Conservation (phyloP, 2,888 invertebrate species). For the Malthinus flaveolus region DNA sequence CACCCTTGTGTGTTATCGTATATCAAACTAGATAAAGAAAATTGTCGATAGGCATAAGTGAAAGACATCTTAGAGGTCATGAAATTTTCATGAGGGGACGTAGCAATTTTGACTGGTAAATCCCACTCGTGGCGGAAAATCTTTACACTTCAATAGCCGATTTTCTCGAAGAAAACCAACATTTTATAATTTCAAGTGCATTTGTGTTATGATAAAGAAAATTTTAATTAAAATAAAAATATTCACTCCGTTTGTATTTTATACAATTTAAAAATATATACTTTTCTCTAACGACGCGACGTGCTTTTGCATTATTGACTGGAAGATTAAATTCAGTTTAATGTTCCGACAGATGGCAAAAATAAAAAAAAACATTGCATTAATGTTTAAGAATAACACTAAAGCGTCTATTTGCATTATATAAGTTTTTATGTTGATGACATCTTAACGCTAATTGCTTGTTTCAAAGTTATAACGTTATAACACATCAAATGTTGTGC, state of each 20-base stretch:
- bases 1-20: conserved; percentile 1
- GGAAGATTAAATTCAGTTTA: conserved; percentile 8
- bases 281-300: conserved; percentile 1
- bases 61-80: conserved; percentile 23
- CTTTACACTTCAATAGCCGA: conserved; percentile 20
- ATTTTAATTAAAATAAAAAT: conserved; percentile 21
- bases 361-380: conserved; percentile 2
- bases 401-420: conserved; percentile 3
- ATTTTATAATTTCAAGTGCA: conserved; percentile 10
- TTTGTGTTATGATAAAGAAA: conserved; percentile 1
- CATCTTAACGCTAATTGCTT: conserved; percentile 9
- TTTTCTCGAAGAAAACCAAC: conserved; percentile 13
- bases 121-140: conserved; percentile 22
- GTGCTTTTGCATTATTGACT: not conserved
- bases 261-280: not conserved
- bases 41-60: conserved; percentile 23
- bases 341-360: conserved; percentile 10
- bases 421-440: conserved; percentile 6
- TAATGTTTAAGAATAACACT: conserved; percentile 3
- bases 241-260: not conserved
- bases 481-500: not conserved
- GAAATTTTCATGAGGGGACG: conserved; percentile 30
- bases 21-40: conserved; percentile 16
- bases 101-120: conserved; percentile 26
- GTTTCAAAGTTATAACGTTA: conserved; percentile 1